Evolutionary conservation across 2,888 invertebrate species (phyloP).

Genomic region (Hypomecis punctinalis): DNA sequence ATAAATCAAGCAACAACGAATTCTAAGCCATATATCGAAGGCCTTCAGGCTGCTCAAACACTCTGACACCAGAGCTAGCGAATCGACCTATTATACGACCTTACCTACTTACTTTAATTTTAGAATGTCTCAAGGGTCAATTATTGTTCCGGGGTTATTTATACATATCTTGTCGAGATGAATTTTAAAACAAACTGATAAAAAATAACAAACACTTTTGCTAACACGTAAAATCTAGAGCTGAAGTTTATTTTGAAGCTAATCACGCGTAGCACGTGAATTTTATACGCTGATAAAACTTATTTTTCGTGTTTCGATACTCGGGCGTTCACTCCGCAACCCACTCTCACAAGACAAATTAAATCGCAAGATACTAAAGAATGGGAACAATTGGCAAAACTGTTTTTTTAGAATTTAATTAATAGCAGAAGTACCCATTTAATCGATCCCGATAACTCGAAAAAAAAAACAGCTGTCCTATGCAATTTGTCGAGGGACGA

Average conservation of each 20-base stretch:
- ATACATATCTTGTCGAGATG: too few species aligned
- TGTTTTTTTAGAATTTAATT: too few species aligned
- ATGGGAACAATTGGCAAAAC: neutral
- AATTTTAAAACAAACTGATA: too few species aligned
- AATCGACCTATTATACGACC: too few species aligned
- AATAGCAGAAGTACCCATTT: too few species aligned
- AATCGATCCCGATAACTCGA: too few species aligned
- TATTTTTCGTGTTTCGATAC: conserved; percentile 10
- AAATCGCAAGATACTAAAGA: neutral
- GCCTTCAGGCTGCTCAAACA: neutral
- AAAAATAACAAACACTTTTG: too few species aligned
- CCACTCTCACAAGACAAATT: neutral
- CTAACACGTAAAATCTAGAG: too few species aligned
- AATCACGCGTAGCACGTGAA: neutral
- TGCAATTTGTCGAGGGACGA: too few species aligned
- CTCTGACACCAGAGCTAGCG: neutral
- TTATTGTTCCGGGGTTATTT: neutral
- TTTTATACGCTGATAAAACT: conserved; percentile 7
- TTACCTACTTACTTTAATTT: neutral
- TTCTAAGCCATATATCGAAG: too few species aligned
- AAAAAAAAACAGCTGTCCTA: too few species aligned
- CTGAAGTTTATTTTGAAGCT: neutral
- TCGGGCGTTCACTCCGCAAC: conserved; percentile 4
- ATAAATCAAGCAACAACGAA: too few species aligned
- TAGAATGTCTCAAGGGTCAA: neutral